Percentiles rank a stretch among this genome's conserved stretches.
Evolutionary conservation across 2,797 vertebrate species (phyloP).

Genomic region (Sebastes flavidus): DNA sequence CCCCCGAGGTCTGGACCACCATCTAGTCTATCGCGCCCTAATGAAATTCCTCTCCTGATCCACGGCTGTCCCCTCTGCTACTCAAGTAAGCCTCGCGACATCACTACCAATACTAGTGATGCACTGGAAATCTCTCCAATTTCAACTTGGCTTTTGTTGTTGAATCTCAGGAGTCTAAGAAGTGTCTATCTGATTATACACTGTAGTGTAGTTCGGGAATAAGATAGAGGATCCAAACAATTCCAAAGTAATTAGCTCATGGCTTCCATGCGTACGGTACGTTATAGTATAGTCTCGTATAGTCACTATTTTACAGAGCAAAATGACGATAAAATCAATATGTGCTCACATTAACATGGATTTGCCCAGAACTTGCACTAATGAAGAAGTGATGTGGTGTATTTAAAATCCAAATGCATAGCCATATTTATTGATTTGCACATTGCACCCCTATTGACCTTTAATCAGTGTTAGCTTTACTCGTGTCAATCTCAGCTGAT

Average conservation of each 20-base stretch:
- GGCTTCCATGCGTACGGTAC: slow-evolving; percentile 27
- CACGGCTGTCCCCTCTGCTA: slow-evolving; percentile 44
- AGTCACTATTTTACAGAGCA: slow-evolving; percentile 21
- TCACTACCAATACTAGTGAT: slow-evolving; percentile 29
- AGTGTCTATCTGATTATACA: slow-evolving; percentile 29
- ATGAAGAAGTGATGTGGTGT: not conserved
- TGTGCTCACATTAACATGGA: not conserved
- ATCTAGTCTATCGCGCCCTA: slow-evolving; percentile 41
- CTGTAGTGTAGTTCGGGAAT: slow-evolving; percentile 33
- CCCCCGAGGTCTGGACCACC: slow-evolving; percentile 53
- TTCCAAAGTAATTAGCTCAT: slow-evolving; percentile 66
- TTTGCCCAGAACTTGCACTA: not conserved
- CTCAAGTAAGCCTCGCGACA: slow-evolving; percentile 32
- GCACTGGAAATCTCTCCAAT: slow-evolving; percentile 36
- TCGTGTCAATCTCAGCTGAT: slow-evolving; percentile 36
- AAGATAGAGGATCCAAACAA: slow-evolving; percentile 29
- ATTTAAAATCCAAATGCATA: slow-evolving; percentile 23
- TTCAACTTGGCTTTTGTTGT: slow-evolving; percentile 41
- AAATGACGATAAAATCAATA: slow-evolving; percentile 23
- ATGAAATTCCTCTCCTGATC: slow-evolving; percentile 58
- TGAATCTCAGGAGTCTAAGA: slow-evolving; percentile 24
- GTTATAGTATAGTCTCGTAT: not conserved
- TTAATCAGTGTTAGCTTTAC: slow-evolving; percentile 47
- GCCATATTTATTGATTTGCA: slow-evolving; percentile 49
- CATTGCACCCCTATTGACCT: slow-evolving; percentile 42